phyloP scores from a whole-genome alignment of 2,113 vertebrate genomes.

The Paralichthys olivaceus region DNA sequence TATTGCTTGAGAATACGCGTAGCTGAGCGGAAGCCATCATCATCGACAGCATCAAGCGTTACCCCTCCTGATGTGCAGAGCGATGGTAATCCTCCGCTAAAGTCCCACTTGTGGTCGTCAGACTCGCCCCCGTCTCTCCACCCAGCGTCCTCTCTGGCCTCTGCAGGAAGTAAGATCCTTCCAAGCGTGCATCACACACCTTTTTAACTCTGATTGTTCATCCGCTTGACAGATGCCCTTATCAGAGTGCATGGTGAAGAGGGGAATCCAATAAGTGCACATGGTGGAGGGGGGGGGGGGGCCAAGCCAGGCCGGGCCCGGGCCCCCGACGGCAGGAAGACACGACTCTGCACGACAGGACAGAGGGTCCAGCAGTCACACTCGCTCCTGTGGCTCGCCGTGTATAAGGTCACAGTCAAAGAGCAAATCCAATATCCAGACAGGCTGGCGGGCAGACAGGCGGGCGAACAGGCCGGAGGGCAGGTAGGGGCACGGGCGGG shows the following conservation, averaged over 20 bases:
- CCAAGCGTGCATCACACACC: conserved; percentile 78
- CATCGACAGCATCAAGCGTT: conserved; percentile 18
- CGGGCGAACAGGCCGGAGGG: conserved; percentile 59
- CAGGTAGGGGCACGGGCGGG: conserved; percentile 58
- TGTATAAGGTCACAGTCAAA: conserved; percentile 80
- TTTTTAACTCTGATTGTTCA: conserved; percentile 80
- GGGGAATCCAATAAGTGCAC: conserved; percentile 79
- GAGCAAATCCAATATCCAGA: conserved; percentile 81
- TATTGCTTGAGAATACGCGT: conserved; percentile 89
- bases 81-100: conserved; percentile 24
- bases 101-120: conserved; percentile 38
- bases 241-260: conserved; percentile 77
- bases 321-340: conserved; percentile 50
- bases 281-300: conserved; percentile 29
- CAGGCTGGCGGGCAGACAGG: conserved; percentile 63
- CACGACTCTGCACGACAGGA: conserved; percentile 68
- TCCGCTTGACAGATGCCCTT: conserved; percentile 83
- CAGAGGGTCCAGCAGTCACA: conserved; percentile 67
- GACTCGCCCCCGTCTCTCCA: conserved; percentile 12
- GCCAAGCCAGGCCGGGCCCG: conserved; percentile 20
- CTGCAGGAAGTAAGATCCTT: conserved; percentile 73
- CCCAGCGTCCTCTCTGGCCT: conserved; percentile 55
- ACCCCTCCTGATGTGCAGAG: conserved; percentile 27
- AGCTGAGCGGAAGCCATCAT: conserved; percentile 82
- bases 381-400: conserved; percentile 66